Base-by-base conservation (phyloP, 2,797 vertebrate genomes). In the Darevskia mixta region DNA sequence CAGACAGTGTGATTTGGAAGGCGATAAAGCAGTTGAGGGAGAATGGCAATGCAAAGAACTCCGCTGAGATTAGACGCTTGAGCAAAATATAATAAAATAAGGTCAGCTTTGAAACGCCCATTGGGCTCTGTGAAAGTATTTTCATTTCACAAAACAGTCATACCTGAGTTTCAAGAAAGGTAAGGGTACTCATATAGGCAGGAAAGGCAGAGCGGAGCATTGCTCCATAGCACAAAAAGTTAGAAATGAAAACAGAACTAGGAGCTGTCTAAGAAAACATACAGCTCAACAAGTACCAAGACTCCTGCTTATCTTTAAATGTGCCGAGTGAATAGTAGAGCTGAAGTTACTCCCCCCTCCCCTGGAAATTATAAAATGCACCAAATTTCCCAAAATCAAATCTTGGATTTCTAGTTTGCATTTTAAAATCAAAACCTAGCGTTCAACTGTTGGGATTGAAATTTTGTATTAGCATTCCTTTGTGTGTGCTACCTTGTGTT, bases 51-150 rank as follows among this genome's bases (percentile, higher is more conserved):
- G 55, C 32, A 82, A 83, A 1, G 25, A 82, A 32, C 49, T 84
- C 11, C 0, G 55, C 17, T 86, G 88, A 90, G 15, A 61, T 18
- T 76, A 88, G 2, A 87, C 7, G 64, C 49, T 64, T 64, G 38
- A 3, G 83, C 79, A 91, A 86, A 88, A 85, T 88, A 75, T 73
- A 87, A 88, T 4, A 3, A 92, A 87, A 86, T 27, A 0, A 89
- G 87, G 85, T 77, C 5, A 72, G 87, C 1, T 0, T 64, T 0
- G 9, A 29, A 0, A 79, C 76, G 61, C 84, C 29, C 55, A 8
- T 0, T 79, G 61, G 0, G 0, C 10, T 79, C 0, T 20, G 23
- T 49, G 41, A 32, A 45, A 69, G 32, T 17, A 3, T 41, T 15
- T 64, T 41, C 35, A 85, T 41, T 85, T 76, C 25, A 85, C 55